Evolutionary conservation across 2,888 invertebrate species (phyloP).

Genomic region (Drosophila hawaiiensis): DNA sequence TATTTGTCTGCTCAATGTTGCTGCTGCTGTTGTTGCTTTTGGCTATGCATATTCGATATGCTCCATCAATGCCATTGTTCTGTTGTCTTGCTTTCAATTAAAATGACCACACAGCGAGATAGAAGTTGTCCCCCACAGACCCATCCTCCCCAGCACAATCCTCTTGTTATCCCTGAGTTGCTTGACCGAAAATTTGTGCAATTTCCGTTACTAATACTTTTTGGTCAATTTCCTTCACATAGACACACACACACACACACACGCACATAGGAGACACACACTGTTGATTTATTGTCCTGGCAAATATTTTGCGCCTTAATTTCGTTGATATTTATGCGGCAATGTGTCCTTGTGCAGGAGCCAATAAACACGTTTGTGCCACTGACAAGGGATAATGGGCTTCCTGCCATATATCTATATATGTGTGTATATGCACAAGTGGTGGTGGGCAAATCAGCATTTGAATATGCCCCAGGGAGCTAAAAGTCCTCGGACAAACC

Average conservation of each 20-base stretch:
- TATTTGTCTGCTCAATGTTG: slow-evolving; percentile 17
- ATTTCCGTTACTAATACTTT: slow-evolving; percentile 80
- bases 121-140: slow-evolving; percentile 1
- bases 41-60: slow-evolving; percentile 72
- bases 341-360: slow-evolving; percentile 67
- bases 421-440: background rate
- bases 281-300: slow-evolving; percentile 63
- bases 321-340: slow-evolving; percentile 80
- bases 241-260: slow-evolving; percentile 15
- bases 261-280: slow-evolving; percentile 10
- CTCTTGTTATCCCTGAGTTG: slow-evolving; percentile 37
- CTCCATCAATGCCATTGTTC: slow-evolving; percentile 72
- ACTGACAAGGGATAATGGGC: slow-evolving; percentile 82
- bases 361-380: slow-evolving; percentile 79
- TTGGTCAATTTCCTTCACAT: slow-evolving; percentile 75
- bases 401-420: slow-evolving; percentile 41
- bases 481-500: slow-evolving; percentile 4
- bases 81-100: slow-evolving; percentile 75
- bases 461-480: slow-evolving; percentile 75
- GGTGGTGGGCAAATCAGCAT: slow-evolving; percentile 65
- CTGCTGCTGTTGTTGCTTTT: slow-evolving; percentile 20
- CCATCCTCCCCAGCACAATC: background rate
- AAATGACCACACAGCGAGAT: slow-evolving; percentile 63
- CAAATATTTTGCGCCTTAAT: slow-evolving; percentile 73
- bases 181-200: slow-evolving; percentile 74